phyloP scores from a whole-genome alignment of 2,113 vertebrate genomes.

The Vidua chalybeata region DNA sequence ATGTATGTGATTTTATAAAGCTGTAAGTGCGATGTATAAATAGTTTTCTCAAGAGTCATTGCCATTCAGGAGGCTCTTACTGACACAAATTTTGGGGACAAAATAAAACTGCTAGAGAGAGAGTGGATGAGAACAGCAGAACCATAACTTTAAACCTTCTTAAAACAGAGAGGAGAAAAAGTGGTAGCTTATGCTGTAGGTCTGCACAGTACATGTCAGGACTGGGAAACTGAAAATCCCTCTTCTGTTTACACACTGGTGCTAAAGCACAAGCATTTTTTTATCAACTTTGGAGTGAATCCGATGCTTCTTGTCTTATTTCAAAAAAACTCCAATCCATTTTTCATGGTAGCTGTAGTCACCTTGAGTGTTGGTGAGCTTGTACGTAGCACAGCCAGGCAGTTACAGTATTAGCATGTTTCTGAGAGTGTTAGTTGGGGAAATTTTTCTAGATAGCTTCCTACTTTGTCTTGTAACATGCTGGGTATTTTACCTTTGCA shows the following conservation, averaged over 20 bases:
- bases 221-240: background rate
- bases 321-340: background rate
- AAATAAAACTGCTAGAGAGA: background rate
- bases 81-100: background rate
- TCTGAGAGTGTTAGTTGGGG: background rate
- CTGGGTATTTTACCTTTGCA: conserved; percentile 55
- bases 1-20: background rate
- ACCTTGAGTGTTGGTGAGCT: background rate
- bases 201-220: background rate
- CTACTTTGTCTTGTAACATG: background rate
- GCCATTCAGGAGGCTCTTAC: background rate
- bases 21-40: background rate
- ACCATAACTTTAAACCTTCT: background rate
- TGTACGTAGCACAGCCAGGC: background rate
- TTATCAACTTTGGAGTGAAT: background rate
- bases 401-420: background rate
- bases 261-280: background rate
- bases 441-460: background rate
- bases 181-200: background rate
- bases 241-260: background rate
- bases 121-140: background rate
- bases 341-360: background rate
- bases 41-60: background rate
- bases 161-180: background rate
- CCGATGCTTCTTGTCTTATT: background rate